Evolutionary conservation across 2,797 vertebrate genomes (phyloP).

Genomic region (Megaceryle alcyon): DNA sequence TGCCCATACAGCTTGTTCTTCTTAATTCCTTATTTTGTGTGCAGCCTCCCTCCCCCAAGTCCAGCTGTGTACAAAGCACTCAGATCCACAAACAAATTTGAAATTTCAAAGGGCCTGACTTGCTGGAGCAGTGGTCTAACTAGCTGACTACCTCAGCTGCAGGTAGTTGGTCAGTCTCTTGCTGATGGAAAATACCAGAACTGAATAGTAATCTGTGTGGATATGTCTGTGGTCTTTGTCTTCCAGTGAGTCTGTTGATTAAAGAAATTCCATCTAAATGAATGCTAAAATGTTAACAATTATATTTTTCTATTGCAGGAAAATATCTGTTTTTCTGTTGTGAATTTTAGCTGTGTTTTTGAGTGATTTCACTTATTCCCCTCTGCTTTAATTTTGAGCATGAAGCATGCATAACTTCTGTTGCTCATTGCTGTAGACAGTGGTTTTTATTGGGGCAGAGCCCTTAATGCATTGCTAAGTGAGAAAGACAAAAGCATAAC

Average conservation of each 20-base stretch:
- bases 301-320: background rate
- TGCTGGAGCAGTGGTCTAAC: background rate
- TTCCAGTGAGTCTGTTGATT: background rate
- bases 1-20: background rate
- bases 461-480: background rate
- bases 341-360: background rate
- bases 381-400: background rate
- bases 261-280: background rate
- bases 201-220: background rate
- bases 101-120: background rate
- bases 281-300: background rate
- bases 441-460: background rate
- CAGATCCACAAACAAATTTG: background rate
- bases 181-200: background rate
- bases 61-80: background rate
- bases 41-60: background rate
- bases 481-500: background rate
- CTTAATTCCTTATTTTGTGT: background rate
- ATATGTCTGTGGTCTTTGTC: background rate
- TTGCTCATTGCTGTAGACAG: background rate
- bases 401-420: background rate
- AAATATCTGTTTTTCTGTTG: background rate
- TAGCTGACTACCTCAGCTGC: background rate
- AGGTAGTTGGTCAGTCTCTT: background rate
- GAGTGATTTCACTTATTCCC: background rate